Conservation (phyloP, 2,888 invertebrate species). For the Drosophila diplacantha region DNA sequence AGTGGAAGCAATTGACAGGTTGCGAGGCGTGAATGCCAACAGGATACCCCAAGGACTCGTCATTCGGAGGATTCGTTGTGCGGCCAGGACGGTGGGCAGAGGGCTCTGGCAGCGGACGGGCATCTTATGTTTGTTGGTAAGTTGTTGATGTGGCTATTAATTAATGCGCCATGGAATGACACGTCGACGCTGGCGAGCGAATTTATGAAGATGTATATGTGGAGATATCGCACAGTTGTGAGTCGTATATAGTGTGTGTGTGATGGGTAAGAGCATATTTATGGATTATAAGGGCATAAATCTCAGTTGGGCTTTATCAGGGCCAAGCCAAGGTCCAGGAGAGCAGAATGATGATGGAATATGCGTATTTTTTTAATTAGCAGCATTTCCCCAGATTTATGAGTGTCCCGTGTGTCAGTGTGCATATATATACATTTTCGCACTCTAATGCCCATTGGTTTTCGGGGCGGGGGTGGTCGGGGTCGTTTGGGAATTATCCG, state of each 20-base stretch:
- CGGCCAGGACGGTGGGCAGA: not conserved
- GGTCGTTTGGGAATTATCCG: constrained; percentile 69
- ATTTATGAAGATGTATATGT: constrained; percentile 68
- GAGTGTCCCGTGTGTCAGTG: constrained; percentile 52
- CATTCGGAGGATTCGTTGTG: constrained; percentile 40
- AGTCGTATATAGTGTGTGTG: constrained; percentile 7
- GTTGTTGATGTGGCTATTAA: constrained; percentile 74
- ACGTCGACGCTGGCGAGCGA: constrained; percentile 57
- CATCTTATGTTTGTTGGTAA: constrained; percentile 50
- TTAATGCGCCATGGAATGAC: constrained; percentile 74
- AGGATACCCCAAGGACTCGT: constrained; percentile 55
- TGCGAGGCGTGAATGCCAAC: constrained; percentile 56
- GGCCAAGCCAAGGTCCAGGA: constrained; percentile 31
- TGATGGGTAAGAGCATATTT: constrained; percentile 66
- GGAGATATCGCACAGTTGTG: constrained; percentile 12
- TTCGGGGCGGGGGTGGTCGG: not conserved
- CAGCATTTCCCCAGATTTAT: constrained; percentile 68
- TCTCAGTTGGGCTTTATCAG: constrained; percentile 71
- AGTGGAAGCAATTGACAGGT: constrained; percentile 59
- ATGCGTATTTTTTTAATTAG: constrained; percentile 74
- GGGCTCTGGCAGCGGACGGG: not conserved
- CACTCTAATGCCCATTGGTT: constrained; percentile 63
- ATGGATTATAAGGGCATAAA: constrained; percentile 74
- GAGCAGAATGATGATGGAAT: constrained; percentile 67
- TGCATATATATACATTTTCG: constrained; percentile 48